phyloP scores from a whole-genome alignment of 1,140 invertebrate species.

The Telenomus remus region DNA sequence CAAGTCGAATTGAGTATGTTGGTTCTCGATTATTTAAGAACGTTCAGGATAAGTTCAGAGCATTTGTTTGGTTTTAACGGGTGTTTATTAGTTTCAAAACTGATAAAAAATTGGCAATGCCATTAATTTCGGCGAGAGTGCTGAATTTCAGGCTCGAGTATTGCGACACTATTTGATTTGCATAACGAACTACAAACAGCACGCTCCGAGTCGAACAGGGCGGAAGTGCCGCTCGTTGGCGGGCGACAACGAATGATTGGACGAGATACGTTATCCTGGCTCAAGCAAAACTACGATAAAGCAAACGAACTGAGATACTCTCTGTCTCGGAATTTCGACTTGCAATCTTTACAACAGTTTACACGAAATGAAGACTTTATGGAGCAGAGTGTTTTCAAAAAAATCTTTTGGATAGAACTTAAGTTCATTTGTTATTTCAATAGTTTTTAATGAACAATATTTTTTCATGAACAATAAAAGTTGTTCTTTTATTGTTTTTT shows the following conservation, averaged over 20 bases:
- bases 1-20: not conserved
- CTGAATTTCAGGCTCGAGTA: constrained; percentile 23
- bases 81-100: constrained; percentile 18
- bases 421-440: too few relatives aligned
- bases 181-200: constrained; percentile 52
- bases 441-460: too few relatives aligned
- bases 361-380: not conserved
- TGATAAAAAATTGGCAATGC: constrained; percentile 16
- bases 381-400: too few relatives aligned
- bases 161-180: constrained; percentile 52
- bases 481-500: too few relatives aligned
- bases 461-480: too few relatives aligned
- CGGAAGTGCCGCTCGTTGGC: constrained; percentile 45
- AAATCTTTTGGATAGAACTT: too few relatives aligned
- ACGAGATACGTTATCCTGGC: constrained; percentile 45
- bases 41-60: not conserved
- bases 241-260: constrained; percentile 43
- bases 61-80: constrained; percentile 10
- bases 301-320: constrained; percentile 29
- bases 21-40: not conserved
- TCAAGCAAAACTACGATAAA: constrained; percentile 44
- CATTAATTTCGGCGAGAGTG: constrained; percentile 25
- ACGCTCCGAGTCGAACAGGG: constrained; percentile 19
- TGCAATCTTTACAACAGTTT: constrained; percentile 9
- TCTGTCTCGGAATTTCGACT: constrained; percentile 20